Conservation (phyloP, 2,797 vertebrate genomes). For the Gephyroberyx darwinii region DNA sequence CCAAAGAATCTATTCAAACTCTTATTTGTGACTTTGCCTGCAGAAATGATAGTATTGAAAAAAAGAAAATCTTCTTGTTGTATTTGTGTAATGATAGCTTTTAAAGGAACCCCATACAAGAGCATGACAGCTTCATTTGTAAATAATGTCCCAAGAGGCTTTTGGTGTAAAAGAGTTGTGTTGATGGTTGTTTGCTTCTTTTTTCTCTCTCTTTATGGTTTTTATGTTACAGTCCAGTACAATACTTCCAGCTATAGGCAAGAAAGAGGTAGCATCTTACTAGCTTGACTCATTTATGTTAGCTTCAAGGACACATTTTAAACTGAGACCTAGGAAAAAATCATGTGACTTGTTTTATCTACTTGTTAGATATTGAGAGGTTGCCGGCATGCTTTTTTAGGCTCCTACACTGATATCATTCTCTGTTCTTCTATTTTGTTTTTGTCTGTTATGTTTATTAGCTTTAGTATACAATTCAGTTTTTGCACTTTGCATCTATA, state of each 20-base stretch:
- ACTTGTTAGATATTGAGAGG: constrained; percentile 92
- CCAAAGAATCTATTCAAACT: constrained; percentile 89
- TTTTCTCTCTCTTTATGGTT: constrained; percentile 75
- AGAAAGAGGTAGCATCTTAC: constrained; percentile 93
- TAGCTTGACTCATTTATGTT: constrained; percentile 95
- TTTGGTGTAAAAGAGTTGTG: constrained; percentile 98
- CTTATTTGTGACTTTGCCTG: constrained; percentile 92
- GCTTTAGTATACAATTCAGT: constrained; percentile 92
- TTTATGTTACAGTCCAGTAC: constrained; percentile 87
- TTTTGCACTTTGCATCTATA: constrained; percentile 98
- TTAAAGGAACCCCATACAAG: constrained; percentile 92
- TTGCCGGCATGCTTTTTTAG: constrained; percentile 96
- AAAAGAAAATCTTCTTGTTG: constrained; percentile 86
- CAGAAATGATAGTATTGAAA: constrained; percentile 83
- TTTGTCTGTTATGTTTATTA: constrained; percentile 82
- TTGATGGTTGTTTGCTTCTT: constrained; percentile 93
- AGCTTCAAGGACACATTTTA: constrained; percentile 91
- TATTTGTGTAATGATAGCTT: constrained; percentile 97
- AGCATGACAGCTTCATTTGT: constrained; percentile 99
- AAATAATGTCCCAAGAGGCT: constrained; percentile 95
- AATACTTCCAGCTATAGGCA: constrained; percentile 93
- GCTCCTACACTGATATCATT: constrained; percentile 90
- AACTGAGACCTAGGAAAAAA: constrained; percentile 77
- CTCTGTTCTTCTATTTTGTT: constrained; percentile 70
- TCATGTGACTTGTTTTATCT: constrained; percentile 94